Conservation (phyloP, 2,113 vertebrate genomes). For the Coptodon bakossiorum region DNA sequence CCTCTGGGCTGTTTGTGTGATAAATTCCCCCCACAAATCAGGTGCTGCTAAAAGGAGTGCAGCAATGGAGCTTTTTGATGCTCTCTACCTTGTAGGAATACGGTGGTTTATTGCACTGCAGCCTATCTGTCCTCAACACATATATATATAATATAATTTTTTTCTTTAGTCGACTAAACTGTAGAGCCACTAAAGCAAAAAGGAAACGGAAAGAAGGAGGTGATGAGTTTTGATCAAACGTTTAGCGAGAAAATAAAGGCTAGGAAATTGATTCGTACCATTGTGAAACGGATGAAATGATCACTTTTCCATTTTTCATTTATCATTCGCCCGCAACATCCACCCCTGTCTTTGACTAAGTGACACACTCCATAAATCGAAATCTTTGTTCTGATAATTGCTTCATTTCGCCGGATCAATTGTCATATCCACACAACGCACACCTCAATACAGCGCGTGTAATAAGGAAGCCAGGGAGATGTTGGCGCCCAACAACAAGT, state of each 20-base stretch:
- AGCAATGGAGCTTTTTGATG: conserved; percentile 39
- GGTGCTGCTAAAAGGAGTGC: conserved; percentile 50
- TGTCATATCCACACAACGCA: conserved; percentile 40
- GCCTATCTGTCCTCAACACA: background rate
- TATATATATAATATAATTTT: background rate
- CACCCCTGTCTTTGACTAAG: conserved; percentile 4
- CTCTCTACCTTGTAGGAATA: conserved; percentile 30
- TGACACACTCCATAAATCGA: conserved; percentile 27
- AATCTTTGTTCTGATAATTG: conserved; percentile 58
- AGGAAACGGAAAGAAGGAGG: background rate
- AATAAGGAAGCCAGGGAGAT: conserved; percentile 37
- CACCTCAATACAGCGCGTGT: conserved; percentile 1
- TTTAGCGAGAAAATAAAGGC: conserved; percentile 9
- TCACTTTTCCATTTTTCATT: conserved; percentile 29
- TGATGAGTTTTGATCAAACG: background rate
- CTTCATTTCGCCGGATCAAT: conserved; percentile 56
- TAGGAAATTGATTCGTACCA: background rate
- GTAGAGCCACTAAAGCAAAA: background rate
- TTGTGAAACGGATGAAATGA: conserved; percentile 11
- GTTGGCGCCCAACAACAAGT: conserved; percentile 56
- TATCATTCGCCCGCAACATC: background rate
- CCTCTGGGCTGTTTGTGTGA: conserved; percentile 71
- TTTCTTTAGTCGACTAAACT: background rate
- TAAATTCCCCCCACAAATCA: conserved; percentile 68
- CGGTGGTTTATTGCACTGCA: conserved; percentile 35